These are phyloP conservation scores for Centropus bengalensis DNA, from an alignment of 2,113 vertebrate species.

Conservation along the genomic window DNA sequence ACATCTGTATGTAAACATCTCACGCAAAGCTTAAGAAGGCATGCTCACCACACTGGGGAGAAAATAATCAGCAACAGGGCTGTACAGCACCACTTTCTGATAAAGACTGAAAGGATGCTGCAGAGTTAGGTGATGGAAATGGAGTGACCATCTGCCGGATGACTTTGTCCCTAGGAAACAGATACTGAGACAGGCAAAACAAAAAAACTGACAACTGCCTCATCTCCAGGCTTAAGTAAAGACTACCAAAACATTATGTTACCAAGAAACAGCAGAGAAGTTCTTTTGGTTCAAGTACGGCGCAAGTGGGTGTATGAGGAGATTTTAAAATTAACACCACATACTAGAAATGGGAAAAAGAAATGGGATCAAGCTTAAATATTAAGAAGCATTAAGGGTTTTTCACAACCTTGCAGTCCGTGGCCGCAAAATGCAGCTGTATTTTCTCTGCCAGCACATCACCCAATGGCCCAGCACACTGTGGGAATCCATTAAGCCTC, in stretches of 20 bases:
- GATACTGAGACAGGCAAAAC: constrained; percentile 38
- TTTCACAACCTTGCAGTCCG: neutral
- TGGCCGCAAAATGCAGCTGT: neutral
- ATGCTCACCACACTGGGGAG: neutral
- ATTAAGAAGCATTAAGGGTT: neutral
- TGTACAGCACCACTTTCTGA: neutral
- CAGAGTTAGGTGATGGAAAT: constrained; percentile 18
- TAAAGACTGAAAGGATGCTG: neutral
- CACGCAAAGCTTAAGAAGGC: neutral
- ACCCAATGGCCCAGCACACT: neutral
- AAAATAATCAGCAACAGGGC: constrained; percentile 9
- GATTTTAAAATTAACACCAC: constrained; percentile 29
- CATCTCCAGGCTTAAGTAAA: constrained; percentile 39
- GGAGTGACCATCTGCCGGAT: constrained; percentile 22
- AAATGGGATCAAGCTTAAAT: neutral
- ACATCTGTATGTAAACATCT: neutral
- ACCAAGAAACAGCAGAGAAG: constrained; percentile 25
- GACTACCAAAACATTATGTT: constrained; percentile 54
- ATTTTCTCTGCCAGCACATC: neutral
- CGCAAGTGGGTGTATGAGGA: neutral
- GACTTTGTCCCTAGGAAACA: constrained; percentile 48
- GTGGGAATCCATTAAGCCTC: neutral
- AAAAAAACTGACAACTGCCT: constrained; percentile 48
- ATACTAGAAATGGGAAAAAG: neutral
- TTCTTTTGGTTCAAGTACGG: neutral